Evolutionary conservation across 2,113 vertebrate genomes (phyloP), one percentile per base, ranked within the genome.

Genomic region (Neomonachus schauinslandi): DNA sequence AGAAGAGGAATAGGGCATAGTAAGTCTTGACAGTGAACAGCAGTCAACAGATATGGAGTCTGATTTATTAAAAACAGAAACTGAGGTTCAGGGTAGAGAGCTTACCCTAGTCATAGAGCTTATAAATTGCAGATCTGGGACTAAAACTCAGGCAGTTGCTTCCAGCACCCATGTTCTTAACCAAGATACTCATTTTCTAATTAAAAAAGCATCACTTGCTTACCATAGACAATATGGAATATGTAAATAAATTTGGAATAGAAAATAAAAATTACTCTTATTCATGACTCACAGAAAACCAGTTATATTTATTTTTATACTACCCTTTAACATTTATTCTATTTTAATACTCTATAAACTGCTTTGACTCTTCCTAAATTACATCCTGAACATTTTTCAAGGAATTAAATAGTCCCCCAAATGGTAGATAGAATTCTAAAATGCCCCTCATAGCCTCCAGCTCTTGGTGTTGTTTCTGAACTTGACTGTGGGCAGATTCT

Each of bases 201-300:
- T 18, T 63, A 53, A 46, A 24, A 72, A 80, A 90, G 3, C 11
- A 53, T 46, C 28, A 51, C 16, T 18, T 61, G 26, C 10, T 84
- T 80, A 71, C 11, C 28, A 24, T 33, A 71, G 14, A 53, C 76
- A 89, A 77, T 42, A 84, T 42, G 15, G 10, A 71, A n/a, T 80
- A 36, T 57, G 28, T 18, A 55, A 81, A 65, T 65, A 83, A 80
- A 36, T 36, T 57, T 9, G 12, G 4, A 69, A 22, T 11, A 46
- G 33, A 80, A 53, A 88, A 74, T 13, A 91, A 55, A 96, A 80
- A 71, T 84, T 26, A 93, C 5, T 67, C 36, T 95, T 95, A 71
- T 16, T 15, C n/a, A 55, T 28, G 42, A 63, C 53, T 80, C 39
- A 89, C 10, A 21, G 33, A 79, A 91, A 46, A 46, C 8, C n/a